These are phyloP conservation scores for Allophyes oxyacanthae DNA, from an alignment of 2,888 invertebrate species.

Conservation along the genomic window DNA sequence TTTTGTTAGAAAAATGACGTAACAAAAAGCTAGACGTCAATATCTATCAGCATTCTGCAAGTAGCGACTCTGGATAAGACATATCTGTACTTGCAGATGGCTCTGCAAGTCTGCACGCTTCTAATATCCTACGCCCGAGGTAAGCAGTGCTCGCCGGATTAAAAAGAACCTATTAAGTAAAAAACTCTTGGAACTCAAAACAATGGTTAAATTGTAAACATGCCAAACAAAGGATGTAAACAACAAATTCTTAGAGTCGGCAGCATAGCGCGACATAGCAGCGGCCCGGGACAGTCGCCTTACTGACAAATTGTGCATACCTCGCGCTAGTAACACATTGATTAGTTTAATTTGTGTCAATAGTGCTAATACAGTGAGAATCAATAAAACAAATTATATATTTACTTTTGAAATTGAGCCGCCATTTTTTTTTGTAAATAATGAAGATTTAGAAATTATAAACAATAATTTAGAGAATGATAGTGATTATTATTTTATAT, in stretches of 20 bases:
- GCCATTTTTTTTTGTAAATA: not conserved
- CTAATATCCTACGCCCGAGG: not conserved
- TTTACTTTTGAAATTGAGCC: not conserved
- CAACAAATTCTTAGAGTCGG: constrained; percentile 61
- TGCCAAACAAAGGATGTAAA: constrained; percentile 58
- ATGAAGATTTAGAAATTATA: constrained; percentile 11
- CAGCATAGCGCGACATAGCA: constrained; percentile 17
- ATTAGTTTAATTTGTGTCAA: constrained; percentile 2
- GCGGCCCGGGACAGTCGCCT: constrained; percentile 33
- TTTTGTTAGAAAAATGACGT: too few species aligned
- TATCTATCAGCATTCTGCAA: too few species aligned
- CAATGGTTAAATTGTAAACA: constrained; percentile 63
- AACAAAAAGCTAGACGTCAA: too few species aligned
- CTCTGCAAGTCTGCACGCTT: not conserved
- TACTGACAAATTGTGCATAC: constrained; percentile 21
- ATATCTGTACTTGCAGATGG: too few species aligned
- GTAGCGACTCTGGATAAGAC: too few species aligned
- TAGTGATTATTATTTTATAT: constrained; percentile 1
- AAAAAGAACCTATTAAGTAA: constrained; percentile 23
- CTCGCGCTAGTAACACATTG: constrained; percentile 5
- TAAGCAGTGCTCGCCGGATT: not conserved
- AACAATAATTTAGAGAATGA: constrained; percentile 1
- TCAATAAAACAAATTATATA: not conserved
- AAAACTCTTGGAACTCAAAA: constrained; percentile 61
- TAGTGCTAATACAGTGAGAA: constrained; percentile 16